Conservation (phyloP, 2,797 vertebrate genomes). For the Hemitrygon akajei region DNA sequence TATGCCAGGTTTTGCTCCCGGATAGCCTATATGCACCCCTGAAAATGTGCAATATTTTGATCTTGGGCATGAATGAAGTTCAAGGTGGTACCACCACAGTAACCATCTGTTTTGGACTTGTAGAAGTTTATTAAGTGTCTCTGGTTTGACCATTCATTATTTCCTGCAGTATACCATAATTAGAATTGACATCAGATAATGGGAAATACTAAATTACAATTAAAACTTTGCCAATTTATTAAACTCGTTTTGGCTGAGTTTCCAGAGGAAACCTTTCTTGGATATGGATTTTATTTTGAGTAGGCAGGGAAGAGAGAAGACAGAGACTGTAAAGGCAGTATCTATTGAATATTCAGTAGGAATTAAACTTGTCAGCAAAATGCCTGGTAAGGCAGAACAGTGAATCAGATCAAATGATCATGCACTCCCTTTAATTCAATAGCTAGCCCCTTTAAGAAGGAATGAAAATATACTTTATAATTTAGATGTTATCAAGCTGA, state of each 20-base stretch:
- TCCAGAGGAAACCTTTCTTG: background rate
- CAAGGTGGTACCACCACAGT: too few species aligned
- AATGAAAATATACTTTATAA: slow-evolving; percentile 4
- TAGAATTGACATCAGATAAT: background rate
- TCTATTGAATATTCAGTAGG: background rate
- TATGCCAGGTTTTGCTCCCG: too few species aligned
- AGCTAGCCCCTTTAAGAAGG: slow-evolving; percentile 8
- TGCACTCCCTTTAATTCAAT: background rate
- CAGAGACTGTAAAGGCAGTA: background rate
- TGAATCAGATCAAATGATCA: background rate
- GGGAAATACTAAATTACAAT: background rate
- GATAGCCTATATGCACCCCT: too few species aligned
- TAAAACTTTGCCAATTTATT: background rate
- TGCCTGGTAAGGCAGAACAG: background rate
- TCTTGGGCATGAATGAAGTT: too few species aligned
- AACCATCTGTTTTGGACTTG: background rate
- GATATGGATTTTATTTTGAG: background rate
- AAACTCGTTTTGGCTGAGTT: background rate
- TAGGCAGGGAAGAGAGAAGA: background rate
- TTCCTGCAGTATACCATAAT: background rate
- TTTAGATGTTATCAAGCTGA: slow-evolving; percentile 14
- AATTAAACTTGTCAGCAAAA: too few species aligned
- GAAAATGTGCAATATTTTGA: too few species aligned
- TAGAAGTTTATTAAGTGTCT: background rate
- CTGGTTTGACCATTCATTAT: background rate